phyloP scores from a whole-genome alignment of 2,888 invertebrate genomes.

The Philaethria dido region DNA sequence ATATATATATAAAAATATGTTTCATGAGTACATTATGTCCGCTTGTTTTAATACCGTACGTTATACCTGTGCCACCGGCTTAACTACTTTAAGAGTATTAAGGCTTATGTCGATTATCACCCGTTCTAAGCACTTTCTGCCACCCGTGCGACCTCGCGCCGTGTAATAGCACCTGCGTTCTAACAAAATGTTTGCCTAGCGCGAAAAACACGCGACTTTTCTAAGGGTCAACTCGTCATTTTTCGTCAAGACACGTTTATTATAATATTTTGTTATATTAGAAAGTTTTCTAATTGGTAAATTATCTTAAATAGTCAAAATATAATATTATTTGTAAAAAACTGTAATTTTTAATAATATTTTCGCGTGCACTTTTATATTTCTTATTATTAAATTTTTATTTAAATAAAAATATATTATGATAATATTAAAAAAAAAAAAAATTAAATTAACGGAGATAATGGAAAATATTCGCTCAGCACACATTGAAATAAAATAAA shows the following conservation, averaged over 20 bases:
- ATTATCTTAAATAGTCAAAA: neutral
- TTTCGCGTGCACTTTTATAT: conserved; percentile 16
- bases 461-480: conserved; percentile 48
- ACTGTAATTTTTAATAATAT: neutral
- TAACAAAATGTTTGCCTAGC: conserved; percentile 29
- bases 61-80: neutral
- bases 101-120: conserved; percentile 41
- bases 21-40: neutral
- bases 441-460: neutral
- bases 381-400: neutral
- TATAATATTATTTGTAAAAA: neutral
- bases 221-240: neutral
- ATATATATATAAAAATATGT: neutral
- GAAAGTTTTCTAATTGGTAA: too few relatives aligned
- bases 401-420: neutral
- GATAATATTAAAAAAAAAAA: neutral
- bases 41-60: neutral
- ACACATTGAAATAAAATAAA: conserved; percentile 23
- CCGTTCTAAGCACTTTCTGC: conserved; percentile 30
- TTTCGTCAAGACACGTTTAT: neutral
- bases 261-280: too few relatives aligned
- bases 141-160: conserved; percentile 34
- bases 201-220: conserved; percentile 12
- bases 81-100: conserved; percentile 11
- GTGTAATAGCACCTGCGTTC: conserved; percentile 45